Evolutionary conservation across 2,797 vertebrate genomes (phyloP), one percentile per base, ranked within the genome.

Genomic region (Parauchenoglanis ngamensis): DNA sequence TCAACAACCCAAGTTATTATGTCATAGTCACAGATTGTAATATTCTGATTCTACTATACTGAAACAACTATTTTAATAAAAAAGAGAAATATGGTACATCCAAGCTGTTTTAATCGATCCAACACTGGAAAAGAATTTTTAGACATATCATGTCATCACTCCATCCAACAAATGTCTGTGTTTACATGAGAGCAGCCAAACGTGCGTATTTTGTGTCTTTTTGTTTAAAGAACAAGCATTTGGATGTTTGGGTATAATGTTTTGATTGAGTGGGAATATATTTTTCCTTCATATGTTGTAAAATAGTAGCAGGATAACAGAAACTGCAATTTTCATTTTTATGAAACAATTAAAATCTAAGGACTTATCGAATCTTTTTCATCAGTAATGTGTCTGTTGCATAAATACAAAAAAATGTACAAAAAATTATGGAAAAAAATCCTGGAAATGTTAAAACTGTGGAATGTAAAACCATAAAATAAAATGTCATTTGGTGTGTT

Each of bases 391-490:
- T 95, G 92, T 95, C 92, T 93, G 94, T 95, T 92, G 90, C 93
- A 89, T 94, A 93, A 93, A 93, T 92, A 86, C 46, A 76, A 91
- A 90, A 90, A 87, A 89, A 68, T 85, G 82, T 83, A 76, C 65
- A 88, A 87, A 86, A 80, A 57, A 73, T 70, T 72, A 82, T 86
- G 10, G 82, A 90, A 89, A 90, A 88, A 59, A 73, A 90, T 90
- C 87, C 89, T 90, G 92, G 92, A 90, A 94, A 93, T 94, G 93
- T 95, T 94, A 89, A 93, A 92, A 94, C 90, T 94, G 93, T 95
- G 94, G 94, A 95, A 95, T 95, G 94, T 95, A 95, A 94, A 94
- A 95, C 93, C 92, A 93, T 93, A 85, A 93, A 95, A 95, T 95
- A 95, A 95, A 95, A 92, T 90, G 85, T 94, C 91, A 93, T 95